Evolutionary conservation across 2,888 invertebrate genomes (phyloP), one percentile per base, ranked within the genome.

Genomic region (Trachelus stipa): DNA sequence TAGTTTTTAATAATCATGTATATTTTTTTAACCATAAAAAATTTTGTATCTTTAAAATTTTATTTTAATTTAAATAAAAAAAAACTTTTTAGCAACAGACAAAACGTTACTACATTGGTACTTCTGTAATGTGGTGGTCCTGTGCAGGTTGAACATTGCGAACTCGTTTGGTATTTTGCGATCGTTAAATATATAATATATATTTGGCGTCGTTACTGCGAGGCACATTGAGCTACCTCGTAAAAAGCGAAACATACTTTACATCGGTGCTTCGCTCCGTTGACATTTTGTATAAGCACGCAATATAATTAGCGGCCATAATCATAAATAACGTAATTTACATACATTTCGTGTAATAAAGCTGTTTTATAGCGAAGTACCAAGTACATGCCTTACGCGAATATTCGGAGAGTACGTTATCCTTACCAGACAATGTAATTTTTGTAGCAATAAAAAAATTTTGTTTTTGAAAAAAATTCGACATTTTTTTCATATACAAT

Each of bases 301-400:
- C 86, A 85, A 87, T 87, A 86, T 88, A 88, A 88, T 88, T 89
- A 89, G 88, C 86, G 83, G 79, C 84, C 85, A 87, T 89, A 86
- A 89, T 84, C 87, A 84, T 89, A 88, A 88, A 87, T 87, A 88
- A 88, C 86, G 86, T 87, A 86, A 89, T 88, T 87, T 90, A 88
- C 89, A 89, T 89, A 85, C 84, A 87, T 86, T 88, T 88, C 87
- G 86, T 88, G 85, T 87, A 87, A 89, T 88, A 88, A 77, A 77
- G 77, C 75, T 78, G 75, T 78, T 79, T 76, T 79, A 77, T 73
- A 30, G n/a, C 34, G 82, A 81, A 81, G 84, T 84, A 85, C 85
- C 84, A 83, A 87, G 84, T 84, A 81, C 80, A 82, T 85, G 86
- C 83, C 84, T 87, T 87, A 85, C 83, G 84, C 12, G 69, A 34